Conservation (phyloP, 2,797 vertebrate genomes). For the Denticeps clupeoides region DNA sequence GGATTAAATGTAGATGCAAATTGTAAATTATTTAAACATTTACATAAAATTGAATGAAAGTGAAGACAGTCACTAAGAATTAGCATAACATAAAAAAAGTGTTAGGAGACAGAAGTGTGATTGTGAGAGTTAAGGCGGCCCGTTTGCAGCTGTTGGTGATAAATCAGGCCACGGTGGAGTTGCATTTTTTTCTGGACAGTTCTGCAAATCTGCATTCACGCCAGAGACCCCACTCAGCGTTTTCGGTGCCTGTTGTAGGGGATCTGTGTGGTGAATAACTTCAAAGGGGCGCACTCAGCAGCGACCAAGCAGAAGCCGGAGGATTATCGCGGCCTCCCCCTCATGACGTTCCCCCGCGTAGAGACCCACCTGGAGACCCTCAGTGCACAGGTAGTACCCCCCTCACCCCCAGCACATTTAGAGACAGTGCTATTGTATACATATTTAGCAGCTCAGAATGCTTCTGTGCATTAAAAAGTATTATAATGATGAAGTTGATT, state of each 20-base stretch:
- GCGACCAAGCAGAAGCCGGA: constrained; percentile 81
- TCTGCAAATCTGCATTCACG: background rate
- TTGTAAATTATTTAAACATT: too few relatives aligned
- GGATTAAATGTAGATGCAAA: too few relatives aligned
- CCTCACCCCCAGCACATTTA: constrained; percentile 10
- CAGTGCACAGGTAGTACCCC: constrained; percentile 82
- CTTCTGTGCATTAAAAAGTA: constrained; percentile 24
- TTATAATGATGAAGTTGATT: background rate
- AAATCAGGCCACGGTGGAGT: too few relatives aligned
- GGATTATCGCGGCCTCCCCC: constrained; percentile 78
- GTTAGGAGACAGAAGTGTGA: too few relatives aligned
- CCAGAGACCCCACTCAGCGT: background rate
- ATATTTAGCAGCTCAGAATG: constrained; percentile 19
- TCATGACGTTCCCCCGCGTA: constrained; percentile 95
- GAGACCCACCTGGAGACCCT: constrained; percentile 95
- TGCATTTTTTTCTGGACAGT: background rate
- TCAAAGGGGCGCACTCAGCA: constrained; percentile 75
- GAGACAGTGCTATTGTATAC: too few relatives aligned
- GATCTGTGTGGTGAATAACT: constrained; percentile 94
- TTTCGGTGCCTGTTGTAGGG: constrained; percentile 53
- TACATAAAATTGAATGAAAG: too few relatives aligned
- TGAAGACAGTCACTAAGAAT: too few relatives aligned
- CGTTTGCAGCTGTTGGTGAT: too few relatives aligned
- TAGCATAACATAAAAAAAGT: too few relatives aligned
- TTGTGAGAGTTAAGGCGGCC: too few relatives aligned